phyloP scores from a whole-genome alignment of 2,113 vertebrate genomes.

The Forbesichthys papilliferus region DNA sequence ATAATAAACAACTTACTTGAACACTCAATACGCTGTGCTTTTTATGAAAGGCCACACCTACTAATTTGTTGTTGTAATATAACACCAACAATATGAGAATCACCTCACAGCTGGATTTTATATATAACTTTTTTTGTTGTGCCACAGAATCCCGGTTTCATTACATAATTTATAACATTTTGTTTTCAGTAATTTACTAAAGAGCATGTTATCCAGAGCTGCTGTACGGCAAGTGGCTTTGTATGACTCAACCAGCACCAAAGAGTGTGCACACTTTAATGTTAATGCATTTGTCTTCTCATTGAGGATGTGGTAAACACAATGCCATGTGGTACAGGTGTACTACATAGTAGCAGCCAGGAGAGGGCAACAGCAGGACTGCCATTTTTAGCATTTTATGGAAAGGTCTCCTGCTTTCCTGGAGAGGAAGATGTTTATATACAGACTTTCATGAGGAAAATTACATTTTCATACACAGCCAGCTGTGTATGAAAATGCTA shows the following conservation, averaged over 20 bases:
- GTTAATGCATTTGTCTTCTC: conserved; percentile 42
- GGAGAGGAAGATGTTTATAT: conserved; percentile 21
- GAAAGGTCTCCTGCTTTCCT: background rate
- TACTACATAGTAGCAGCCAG: conserved; percentile 2
- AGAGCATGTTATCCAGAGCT: conserved; percentile 49
- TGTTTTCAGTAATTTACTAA: conserved; percentile 56
- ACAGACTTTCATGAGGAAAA: conserved; percentile 12
- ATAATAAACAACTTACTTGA: no score
- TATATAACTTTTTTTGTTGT: background rate
- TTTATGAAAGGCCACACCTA: conserved; percentile 35
- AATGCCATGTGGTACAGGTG: conserved; percentile 17
- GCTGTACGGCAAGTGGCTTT: conserved; percentile 46
- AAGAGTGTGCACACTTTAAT: conserved; percentile 39
- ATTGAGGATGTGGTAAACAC: conserved; percentile 25
- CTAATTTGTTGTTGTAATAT: no score
- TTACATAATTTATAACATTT: conserved; percentile 47
- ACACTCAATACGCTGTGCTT: conserved; percentile 16
- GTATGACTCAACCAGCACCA: conserved; percentile 48
- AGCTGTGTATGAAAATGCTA: conserved; percentile 48
- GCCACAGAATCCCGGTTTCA: conserved; percentile 34
- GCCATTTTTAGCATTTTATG: conserved; percentile 1
- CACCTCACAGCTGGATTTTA: conserved; percentile 3
- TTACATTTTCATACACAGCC: conserved; percentile 36
- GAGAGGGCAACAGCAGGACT: conserved; percentile 31
- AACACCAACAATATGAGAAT: conserved; percentile 8